Evolutionary conservation across 2,113 vertebrate species (phyloP).

Genomic region (Epinephelus fuscoguttatus): DNA sequence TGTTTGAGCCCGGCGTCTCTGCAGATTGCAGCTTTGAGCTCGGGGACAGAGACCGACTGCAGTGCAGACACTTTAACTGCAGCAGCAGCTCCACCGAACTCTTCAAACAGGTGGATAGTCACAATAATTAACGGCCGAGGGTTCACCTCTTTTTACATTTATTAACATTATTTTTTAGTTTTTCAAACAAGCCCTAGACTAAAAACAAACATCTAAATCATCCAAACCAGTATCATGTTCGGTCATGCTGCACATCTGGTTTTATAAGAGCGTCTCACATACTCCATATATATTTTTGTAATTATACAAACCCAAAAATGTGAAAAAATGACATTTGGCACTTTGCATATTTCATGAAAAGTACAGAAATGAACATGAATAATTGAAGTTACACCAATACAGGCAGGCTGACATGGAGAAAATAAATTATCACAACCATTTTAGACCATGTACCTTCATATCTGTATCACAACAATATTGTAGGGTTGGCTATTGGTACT

Average conservation of each 20-base stretch:
- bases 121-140: neutral
- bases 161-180: neutral
- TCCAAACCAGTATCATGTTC: neutral
- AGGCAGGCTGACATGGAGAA: too few relatives aligned
- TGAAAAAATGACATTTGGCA: too few relatives aligned
- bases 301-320: neutral
- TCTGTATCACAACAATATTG: too few relatives aligned
- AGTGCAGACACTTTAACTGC: conserved; percentile 14
- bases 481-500: too few relatives aligned
- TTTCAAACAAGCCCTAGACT: neutral
- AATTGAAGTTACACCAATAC: neutral
- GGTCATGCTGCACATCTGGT: neutral
- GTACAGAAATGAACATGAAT: too few relatives aligned
- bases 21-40: conserved; percentile 35
- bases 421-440: too few relatives aligned
- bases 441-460: too few relatives aligned
- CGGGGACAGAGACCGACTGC: conserved; percentile 10
- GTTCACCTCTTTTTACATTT: neutral
- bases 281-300: too few relatives aligned
- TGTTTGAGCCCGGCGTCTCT: conserved; percentile 19
- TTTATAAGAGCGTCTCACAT: neutral
- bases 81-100: neutral
- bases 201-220: neutral
- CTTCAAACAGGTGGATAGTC: conserved; percentile 30
- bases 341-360: neutral